Base-by-base conservation (phyloP, 2,797 vertebrate genomes). In the Pachyuromys duprasi region DNA sequence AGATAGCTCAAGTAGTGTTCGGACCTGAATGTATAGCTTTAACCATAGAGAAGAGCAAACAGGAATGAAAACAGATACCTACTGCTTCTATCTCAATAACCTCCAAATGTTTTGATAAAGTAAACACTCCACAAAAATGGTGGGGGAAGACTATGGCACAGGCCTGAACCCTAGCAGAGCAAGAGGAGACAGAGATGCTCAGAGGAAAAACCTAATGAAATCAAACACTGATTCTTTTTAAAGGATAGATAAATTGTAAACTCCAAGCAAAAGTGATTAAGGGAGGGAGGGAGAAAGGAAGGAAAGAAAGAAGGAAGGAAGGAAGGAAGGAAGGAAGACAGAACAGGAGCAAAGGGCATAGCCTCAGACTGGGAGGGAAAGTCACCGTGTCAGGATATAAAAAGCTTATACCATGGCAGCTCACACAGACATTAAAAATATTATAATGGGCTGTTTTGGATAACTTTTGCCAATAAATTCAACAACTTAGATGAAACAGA, bases 401-500 rank as follows among this genome's bases (percentile, higher is more conserved):
- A 89, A 94, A 82, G 45, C 13, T n/a, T 70, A 87, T 12, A 57
- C 49, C 8, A 67, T 42, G 86, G 24, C 6, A 84, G 60, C 83
- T 80, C 72, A 63, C n/a, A 67, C 13, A 91, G 78, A 75, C 49
- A 57, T 92, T 96, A 89, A 94, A 95, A 91, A 39, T 42, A 87
- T 90, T 86, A 74, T 42, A 84, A 90, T 75, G 60, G 49, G 9
- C 55, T 90, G 80, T 86, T 78, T 83, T 65, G 11, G 80, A 62
- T 90, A 89, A 62, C n/a, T 53, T 93, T 90, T 80, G 67, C 87
- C 72, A 95, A 60, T 74, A 84, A 96, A 91, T 95, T 86, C 76
- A 97, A 91, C 76, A 94, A 94, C 31, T 90, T 92, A n/a, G 20
- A 88, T 91, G 60, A 93, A 87, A 94, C 84, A 49, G 49, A 81